These are phyloP conservation scores for Mythimna lalbum DNA, from an alignment of 2,888 invertebrate species.

Conservation along the genomic window DNA sequence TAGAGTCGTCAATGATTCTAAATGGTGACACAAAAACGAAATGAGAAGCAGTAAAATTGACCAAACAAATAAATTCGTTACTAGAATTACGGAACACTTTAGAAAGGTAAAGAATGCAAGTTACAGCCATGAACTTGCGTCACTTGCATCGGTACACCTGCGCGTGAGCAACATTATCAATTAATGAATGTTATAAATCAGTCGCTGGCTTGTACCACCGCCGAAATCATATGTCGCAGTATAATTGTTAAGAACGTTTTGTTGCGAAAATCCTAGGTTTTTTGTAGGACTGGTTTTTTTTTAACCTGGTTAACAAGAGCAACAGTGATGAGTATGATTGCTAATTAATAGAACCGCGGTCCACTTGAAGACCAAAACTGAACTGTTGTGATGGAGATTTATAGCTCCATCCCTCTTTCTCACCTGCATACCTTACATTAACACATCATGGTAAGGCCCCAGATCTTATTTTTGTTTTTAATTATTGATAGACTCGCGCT, in stretches of 20 bases:
- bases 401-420: too few species aligned
- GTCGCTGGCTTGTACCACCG: slow-evolving; percentile 51
- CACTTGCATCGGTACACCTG: slow-evolving; percentile 27
- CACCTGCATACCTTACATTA: too few species aligned
- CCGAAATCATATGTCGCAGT: slow-evolving; percentile 28
- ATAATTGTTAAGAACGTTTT: not conserved
- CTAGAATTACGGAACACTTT: slow-evolving; percentile 22
- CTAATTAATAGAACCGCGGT: too few species aligned
- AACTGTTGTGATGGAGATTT: too few species aligned
- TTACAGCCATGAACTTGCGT: slow-evolving; percentile 24
- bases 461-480: too few species aligned
- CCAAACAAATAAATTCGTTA: slow-evolving; percentile 4
- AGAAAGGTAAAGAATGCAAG: slow-evolving; percentile 43
- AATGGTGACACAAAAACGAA: not conserved
- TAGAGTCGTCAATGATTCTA: not conserved
- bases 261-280: not conserved
- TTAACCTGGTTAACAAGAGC: too few species aligned
- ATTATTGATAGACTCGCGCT: too few species aligned
- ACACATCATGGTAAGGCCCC: too few species aligned
- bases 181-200: slow-evolving; percentile 41
- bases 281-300: too few species aligned
- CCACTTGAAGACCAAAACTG: too few species aligned
- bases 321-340: too few species aligned
- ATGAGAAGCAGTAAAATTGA: not conserved
- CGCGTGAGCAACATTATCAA: slow-evolving; percentile 35